These are phyloP conservation scores for Meganola albula DNA, from an alignment of 2,888 invertebrate species.

Conservation along the genomic window DNA sequence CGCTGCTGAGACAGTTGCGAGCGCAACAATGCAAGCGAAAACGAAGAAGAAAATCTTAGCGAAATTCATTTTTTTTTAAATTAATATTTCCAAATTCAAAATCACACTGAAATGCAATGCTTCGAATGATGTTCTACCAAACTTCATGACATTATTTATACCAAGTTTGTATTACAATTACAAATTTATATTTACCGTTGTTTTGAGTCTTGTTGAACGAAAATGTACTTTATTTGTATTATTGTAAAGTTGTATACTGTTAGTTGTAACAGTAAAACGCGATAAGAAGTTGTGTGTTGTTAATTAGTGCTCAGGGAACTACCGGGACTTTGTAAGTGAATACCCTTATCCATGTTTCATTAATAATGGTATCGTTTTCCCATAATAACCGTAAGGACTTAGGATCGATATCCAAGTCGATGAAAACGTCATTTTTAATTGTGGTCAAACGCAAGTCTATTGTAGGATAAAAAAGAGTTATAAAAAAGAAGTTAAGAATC, in stretches of 20 bases:
- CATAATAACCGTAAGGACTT: too few relatives aligned
- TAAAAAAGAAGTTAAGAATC: too few relatives aligned
- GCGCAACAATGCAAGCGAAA: slow-evolving; percentile 27
- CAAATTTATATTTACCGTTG: slow-evolving; percentile 7
- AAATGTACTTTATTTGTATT: too few relatives aligned
- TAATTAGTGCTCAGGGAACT: slow-evolving; percentile 3
- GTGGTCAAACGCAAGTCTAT: too few relatives aligned
- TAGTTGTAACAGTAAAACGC: background rate
- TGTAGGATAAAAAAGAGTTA: too few relatives aligned
- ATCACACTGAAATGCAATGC: slow-evolving; percentile 4
- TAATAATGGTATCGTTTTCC: too few relatives aligned
- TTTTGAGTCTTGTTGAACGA: too few relatives aligned
- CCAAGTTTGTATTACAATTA: slow-evolving; percentile 8
- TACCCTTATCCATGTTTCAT: slow-evolving; percentile 24
- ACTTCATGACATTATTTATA: slow-evolving; percentile 13
- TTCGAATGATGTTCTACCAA: slow-evolving; percentile 20
- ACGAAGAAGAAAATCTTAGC: slow-evolving; percentile 26
- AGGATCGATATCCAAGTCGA: too few relatives aligned
- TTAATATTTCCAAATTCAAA: background rate
- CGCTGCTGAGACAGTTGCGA: slow-evolving; percentile 27
- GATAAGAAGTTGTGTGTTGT: slow-evolving; percentile 15
- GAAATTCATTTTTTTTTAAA: slow-evolving; percentile 35
- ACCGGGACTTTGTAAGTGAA: slow-evolving; percentile 11
- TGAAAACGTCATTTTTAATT: too few relatives aligned
- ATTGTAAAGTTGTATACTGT: too few relatives aligned